Conservation (phyloP, 2,797 vertebrate genomes). For the Orientallactaga sibirica region DNA sequence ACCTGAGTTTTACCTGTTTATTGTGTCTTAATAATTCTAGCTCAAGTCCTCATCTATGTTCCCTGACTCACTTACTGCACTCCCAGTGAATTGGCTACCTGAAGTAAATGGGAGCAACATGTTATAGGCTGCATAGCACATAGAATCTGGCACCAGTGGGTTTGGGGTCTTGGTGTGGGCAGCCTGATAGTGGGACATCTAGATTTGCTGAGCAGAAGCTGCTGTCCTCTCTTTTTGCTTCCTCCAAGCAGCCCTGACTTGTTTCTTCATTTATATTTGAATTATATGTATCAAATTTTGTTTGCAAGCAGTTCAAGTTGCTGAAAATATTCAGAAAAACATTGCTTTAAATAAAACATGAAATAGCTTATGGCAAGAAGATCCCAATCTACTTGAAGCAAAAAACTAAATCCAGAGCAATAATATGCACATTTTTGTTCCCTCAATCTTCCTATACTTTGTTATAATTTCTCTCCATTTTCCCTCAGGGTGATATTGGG, state of each 20-base stretch:
- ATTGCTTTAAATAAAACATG: background rate
- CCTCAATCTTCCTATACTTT: background rate
- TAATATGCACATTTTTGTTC: background rate
- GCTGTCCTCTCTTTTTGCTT: background rate
- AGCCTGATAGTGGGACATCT: background rate
- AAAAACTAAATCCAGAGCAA: background rate
- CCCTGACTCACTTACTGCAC: background rate
- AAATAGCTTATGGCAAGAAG: background rate
- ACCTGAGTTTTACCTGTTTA: background rate
- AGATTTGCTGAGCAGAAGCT: background rate
- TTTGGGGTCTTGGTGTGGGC: background rate
- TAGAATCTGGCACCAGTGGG: background rate
- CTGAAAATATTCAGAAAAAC: constrained; percentile 40
- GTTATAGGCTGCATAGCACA: background rate
- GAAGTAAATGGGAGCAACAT: background rate
- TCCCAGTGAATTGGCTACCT: background rate
- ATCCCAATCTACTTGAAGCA: background rate
- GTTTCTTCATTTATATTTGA: background rate
- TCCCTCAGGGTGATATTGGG: constrained; percentile 90
- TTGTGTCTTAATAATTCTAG: constrained; percentile 6
- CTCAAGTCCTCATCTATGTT: background rate
- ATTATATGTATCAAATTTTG: constrained; percentile 3
- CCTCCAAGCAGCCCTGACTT: background rate
- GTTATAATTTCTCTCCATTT: constrained; percentile 38
- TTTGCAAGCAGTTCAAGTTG: background rate